Base-by-base conservation (phyloP, 2,888 invertebrate genomes). In the Mylabris sibirica region DNA sequence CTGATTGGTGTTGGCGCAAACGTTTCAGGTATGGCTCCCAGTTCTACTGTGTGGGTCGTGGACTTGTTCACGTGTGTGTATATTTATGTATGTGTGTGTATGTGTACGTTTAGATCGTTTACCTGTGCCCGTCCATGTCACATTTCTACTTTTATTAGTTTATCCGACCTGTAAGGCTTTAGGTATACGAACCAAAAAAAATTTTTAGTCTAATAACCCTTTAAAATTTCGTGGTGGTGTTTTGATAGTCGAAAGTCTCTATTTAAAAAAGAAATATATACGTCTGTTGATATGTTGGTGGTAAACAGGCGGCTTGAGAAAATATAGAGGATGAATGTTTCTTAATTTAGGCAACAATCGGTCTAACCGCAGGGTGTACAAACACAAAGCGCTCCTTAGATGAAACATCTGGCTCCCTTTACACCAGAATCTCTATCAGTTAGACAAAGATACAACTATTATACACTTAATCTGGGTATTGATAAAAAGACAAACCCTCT, bases 331-430 rank as follows among this genome's bases (percentile, higher is more conserved):
- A 34, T 60, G 67, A 67, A 67, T 67, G 67, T 67, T 67, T 63
- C 67, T 67, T 67, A 67, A 67, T 67, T 67, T 67, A 67, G 67
- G 44, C 67, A 67, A 67, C 67, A 67, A 67, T 67, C 57, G 63
- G 49, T 63, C 59, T 44, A 41, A 67, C 66, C 62, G 59, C 66
- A 63, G 66, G 66, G 66, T 63, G 66, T 66, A 66, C 44, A 67
- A 67, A 67, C 63, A 67, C 67, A 67, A 67, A 63, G 67, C 67
- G 59, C 59, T 67, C 60, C 67, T 63, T 63, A 67, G 67, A 59
- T 59, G 67, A 59, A 67, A 67, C 67, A 67, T 63, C 67, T 67
- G 67, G 67, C 60, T 59, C 59, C 63, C 57, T 59, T 49, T 49
- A n/a, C 20, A 59, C n/a, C 59, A 59, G 44, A 59, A 62, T 24